These are phyloP conservation scores for Malaclemys terrapin DNA, from an alignment of 2,113 vertebrate species.

Conservation along the genomic window DNA sequence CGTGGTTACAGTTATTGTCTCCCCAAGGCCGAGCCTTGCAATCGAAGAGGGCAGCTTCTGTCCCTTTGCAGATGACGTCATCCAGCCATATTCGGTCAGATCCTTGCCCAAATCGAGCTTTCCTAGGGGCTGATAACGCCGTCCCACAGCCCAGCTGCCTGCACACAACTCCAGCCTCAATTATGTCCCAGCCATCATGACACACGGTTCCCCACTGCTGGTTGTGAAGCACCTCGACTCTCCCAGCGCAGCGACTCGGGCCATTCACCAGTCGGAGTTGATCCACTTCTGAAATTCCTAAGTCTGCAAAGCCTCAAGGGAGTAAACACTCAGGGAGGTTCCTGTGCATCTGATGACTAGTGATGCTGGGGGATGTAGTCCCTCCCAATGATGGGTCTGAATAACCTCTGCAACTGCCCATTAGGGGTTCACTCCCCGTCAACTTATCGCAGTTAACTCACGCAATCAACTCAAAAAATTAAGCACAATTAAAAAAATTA, in stretches of 20 bases:
- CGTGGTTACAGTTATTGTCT: not conserved
- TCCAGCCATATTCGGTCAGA: not conserved
- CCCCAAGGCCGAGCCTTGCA: not conserved
- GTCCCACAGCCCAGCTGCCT: constrained; percentile 14
- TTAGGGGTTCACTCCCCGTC: too few species aligned
- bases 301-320: too few species aligned
- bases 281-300: not conserved
- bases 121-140: not conserved
- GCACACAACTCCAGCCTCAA: not conserved
- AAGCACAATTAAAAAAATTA: too few species aligned
- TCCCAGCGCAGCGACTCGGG: constrained; percentile 6
- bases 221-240: constrained; percentile 34
- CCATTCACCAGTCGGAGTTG: constrained; percentile 2
- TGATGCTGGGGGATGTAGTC: too few species aligned
- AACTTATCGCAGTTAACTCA: too few species aligned
- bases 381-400: too few species aligned
- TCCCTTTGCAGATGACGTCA: not conserved
- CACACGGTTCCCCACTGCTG: constrained; percentile 15
- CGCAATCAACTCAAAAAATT: too few species aligned
- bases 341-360: rapidly evolving
- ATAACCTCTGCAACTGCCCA: too few species aligned
- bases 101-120: not conserved
- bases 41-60: not conserved
- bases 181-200: not conserved
- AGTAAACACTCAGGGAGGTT: not conserved